Base-by-base conservation (phyloP, 53 echinoderm and acorn worm species). In the Zoroaster sp. region DNA sequence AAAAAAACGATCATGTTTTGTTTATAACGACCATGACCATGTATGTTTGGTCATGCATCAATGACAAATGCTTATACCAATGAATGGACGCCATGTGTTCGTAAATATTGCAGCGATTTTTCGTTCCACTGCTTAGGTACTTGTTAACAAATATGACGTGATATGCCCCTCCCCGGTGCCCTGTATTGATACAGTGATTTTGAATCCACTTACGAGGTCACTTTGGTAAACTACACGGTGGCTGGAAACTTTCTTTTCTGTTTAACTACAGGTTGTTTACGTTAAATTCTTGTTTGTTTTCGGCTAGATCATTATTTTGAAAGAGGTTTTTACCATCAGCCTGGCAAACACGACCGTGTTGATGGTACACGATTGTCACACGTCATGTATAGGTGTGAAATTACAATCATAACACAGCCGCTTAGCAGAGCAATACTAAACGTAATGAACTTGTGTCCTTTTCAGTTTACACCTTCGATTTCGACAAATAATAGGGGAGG, bases 341-440 rank as follows among this genome's bases (percentile, higher is more conserved):
- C 34, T 47, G 1, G 31, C 77, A 77, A 51, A 51, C 51, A 59
- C 23, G 11, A 11, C 12, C 13, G 34, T 59, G 10, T 53, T 33
- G 18, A 69, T 23, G 41, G 71, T 42, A 71, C 83, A 69, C 44
- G 46, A 0, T 14, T 5, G 40, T 70, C 71, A 71, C 85, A 53
- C 71, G 47, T 12, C 46, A 51, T 37, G 35, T 71, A 51, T 85
- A 70, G 85, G 71, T 85, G 71, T 85, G 85, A 10, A n/a, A 38
- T 85, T 85, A 85, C 85, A 85, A 85, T 46, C 34, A 85, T 44
- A 85, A 85, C 17, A 85, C 46, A 14, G 71, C 77, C 52, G 71
- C 44, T 70, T 85, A 70, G 71, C 85, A 4, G 20, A 18, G 35
- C 68, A 69, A 21, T 70, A 70, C 47, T 15, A 17, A 45, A 7